Base-by-base conservation (phyloP, 2,888 invertebrate species). In the Spilarctia lutea region DNA sequence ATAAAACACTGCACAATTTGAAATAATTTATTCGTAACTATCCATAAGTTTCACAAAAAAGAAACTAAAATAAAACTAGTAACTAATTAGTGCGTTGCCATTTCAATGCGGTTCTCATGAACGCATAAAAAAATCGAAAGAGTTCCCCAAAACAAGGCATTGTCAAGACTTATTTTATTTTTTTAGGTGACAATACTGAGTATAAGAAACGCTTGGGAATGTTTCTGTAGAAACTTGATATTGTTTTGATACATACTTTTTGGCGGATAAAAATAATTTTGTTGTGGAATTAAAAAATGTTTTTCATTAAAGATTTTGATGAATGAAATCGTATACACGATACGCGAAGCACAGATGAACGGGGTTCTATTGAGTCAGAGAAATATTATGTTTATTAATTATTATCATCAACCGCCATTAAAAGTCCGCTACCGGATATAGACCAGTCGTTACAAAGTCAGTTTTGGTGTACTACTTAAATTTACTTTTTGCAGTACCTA, bases 181-280 rank as follows among this genome's bases (percentile, higher is more conserved):
- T 82, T 82, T 72, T n/a, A 72, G 72, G 70, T 79, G 79, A 86
- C 86, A 87, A 87, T 87, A 81, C 85, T 84, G 87, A 45, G 85
- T 81, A 80, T 77, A 78, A 77, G 80, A 82, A 81, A 84, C 81
- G 79, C 79, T 79, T 84, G 83, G 70, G 85, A 86, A 80, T 75
- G 45, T 33, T 79, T 76, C 72, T 80, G 83, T 72, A 81, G 83
- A 84, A 79, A 81, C 79, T 77, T 81, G 27, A 24, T 72, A 85
- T 86, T 81, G 83, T 79, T 79, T 77, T 78, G 79, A 79, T 79
- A 81, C 70, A 82, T 75, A 78, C 68, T 77, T 79, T 79, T 82
- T 75, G 73, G 70, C 63, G 71, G 60, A 66, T 68, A 67, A 76
- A 81, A 79, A 78, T 72, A 78, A 78, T 45, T 75, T 67, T 63